Evolutionary conservation across 2,113 vertebrate genomes (phyloP).

Genomic region (Emydocephalus ijimae): DNA sequence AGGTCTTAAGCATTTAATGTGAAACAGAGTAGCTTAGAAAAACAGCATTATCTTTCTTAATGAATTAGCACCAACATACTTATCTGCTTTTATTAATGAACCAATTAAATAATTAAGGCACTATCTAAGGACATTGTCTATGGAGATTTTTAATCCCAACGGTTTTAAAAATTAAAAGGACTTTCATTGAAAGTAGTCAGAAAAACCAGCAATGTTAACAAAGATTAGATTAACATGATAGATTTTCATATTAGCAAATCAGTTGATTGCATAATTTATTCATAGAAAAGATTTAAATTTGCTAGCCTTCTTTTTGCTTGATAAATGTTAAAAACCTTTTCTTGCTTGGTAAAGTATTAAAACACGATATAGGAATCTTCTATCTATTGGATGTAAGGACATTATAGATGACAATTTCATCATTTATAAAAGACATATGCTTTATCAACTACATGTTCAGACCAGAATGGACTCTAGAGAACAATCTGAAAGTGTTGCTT

Average conservation of each 20-base stretch:
- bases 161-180: slow-evolving; percentile 16
- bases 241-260: background rate
- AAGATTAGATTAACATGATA: background rate
- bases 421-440: background rate
- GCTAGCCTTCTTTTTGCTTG: background rate
- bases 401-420: background rate
- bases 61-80: slow-evolving; percentile 8
- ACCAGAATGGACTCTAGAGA: background rate
- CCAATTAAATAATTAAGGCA: slow-evolving; percentile 38
- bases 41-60: background rate
- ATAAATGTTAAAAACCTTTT: background rate
- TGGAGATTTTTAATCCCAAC: background rate
- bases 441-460: background rate
- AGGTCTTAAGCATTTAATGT: slow-evolving; percentile 25
- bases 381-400: background rate
- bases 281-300: background rate
- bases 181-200: slow-evolving; percentile 10
- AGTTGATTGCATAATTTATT: background rate
- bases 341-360: background rate
- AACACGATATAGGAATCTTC: background rate
- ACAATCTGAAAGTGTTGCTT: background rate
- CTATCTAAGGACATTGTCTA: slow-evolving; percentile 22
- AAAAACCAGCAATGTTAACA: background rate
- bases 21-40: slow-evolving; percentile 51
- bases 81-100: slow-evolving; percentile 17